Base-by-base conservation (phyloP, 2,113 vertebrate species). In the Mola mola region DNA sequence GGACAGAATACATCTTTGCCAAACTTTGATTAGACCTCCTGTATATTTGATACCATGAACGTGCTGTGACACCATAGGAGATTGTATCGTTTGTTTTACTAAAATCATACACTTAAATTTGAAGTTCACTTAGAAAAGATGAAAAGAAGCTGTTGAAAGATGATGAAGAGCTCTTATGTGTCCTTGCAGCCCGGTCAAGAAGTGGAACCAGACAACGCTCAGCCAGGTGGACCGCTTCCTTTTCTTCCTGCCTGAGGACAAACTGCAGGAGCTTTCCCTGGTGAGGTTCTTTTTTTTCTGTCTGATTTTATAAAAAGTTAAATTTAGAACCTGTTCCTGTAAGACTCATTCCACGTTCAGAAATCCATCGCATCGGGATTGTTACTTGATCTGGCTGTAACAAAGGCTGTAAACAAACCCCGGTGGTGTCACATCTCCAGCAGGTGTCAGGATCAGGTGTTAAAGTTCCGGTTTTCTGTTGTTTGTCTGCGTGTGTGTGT, bases 181-280 rank as follows among this genome's bases (percentile, higher is more conserved):
- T 59, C 28, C 43, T 38, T 47, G 6, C 61, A 93, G 91, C 16
- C 65, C 82, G 10, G 79, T 85, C 0, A 52, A 69, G 43, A 84
- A 42, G 42, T 94, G 93, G 93, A 92, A 79, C 21, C 53, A 83
- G 34, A 63, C 63, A 8, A 90, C 78, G 1, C 62, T 93, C 42
- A 85, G 82, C 55, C 91, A 90, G 67, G 79, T 93, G 51, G 90
- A 79, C 61, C 75, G 92, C 1, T 89, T 94, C 38, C 50, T 93
- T 34, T 90, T 93, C 75, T 93, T 93, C 72, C 84, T 94, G 25
- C 79, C 91, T 4, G 26, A 29, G 2, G 33, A 70, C 12, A 75
- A 15, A 3, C 72, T 94, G 46, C 76, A 89, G 63, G 53, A 84
- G 36, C 84, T 94, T 48, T 70, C 91, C 13, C 24, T 3, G 43